phyloP scores from a whole-genome alignment of 1,140 invertebrate species.

The Zaprionus lachaisei region DNA sequence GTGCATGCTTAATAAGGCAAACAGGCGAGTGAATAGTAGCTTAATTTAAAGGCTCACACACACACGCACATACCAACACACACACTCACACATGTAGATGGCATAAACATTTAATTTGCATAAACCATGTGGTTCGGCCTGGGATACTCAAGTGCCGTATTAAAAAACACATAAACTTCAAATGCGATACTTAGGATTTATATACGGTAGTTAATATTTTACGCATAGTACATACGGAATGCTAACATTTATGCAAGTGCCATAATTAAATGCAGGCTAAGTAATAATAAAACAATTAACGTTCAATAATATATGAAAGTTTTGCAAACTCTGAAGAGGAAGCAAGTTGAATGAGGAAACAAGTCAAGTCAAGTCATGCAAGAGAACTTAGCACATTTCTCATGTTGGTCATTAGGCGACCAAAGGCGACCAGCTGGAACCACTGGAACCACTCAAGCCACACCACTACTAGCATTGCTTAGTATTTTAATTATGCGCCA shows the following conservation, averaged over 20 bases:
- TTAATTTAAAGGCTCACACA: slow-evolving; percentile 32
- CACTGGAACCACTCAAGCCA: slow-evolving; percentile 23
- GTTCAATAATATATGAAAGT: not conserved
- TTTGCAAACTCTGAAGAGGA: slow-evolving; percentile 11
- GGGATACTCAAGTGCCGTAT: slow-evolving; percentile 12
- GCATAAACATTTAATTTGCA: slow-evolving; percentile 69
- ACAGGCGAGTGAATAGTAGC: slow-evolving; percentile 1
- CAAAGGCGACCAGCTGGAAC: slow-evolving; percentile 7
- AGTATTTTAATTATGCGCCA: slow-evolving; percentile 63
- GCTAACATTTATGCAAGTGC: slow-evolving; percentile 4
- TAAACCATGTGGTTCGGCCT: slow-evolving; percentile 67
- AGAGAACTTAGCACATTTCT: slow-evolving; percentile 20
- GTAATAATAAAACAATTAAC: slow-evolving; percentile 20
- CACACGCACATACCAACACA: slow-evolving; percentile 12
- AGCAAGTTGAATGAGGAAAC: slow-evolving; percentile 11
- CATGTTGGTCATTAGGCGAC: not conserved
- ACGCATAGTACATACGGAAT: not conserved
- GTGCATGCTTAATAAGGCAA: slow-evolving; percentile 10
- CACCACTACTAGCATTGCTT: slow-evolving; percentile 27
- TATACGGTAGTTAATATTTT: not conserved
- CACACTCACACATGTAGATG: slow-evolving; percentile 13
- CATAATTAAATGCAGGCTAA: not conserved
- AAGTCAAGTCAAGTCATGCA: slow-evolving; percentile 38
- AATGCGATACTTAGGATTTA: slow-evolving; percentile 7
- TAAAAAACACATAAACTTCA: slow-evolving; percentile 18